A percentile compares a stretch with the other conserved stretches of the same genome.
These are phyloP conservation scores for Botia almorhae DNA, from an alignment of 2,797 vertebrate species.

Conservation along the genomic window DNA sequence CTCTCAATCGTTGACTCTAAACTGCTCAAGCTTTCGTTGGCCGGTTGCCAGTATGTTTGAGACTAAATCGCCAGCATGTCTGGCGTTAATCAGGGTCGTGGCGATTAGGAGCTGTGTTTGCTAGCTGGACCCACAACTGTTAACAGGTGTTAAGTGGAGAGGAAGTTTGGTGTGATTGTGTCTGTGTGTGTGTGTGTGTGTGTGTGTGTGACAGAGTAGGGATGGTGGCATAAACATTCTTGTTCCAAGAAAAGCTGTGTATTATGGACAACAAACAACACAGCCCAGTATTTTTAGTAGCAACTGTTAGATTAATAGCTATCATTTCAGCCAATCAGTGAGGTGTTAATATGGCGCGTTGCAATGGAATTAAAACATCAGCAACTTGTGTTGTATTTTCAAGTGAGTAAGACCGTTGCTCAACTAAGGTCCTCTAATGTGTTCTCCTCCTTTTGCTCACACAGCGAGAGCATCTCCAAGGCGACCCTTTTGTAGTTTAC, in stretches of 20 bases:
- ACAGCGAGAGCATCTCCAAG: constrained; percentile 25
- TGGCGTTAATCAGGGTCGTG: constrained; percentile 53
- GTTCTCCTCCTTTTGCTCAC: constrained; percentile 1
- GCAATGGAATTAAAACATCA: constrained; percentile 45
- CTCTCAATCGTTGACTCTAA: neutral
- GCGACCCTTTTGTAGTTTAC: constrained; percentile 25
- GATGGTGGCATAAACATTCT: constrained; percentile 35
- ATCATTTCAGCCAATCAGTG: constrained; percentile 10
- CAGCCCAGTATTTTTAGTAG: constrained; percentile 13
- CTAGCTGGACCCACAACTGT: constrained; percentile 40
- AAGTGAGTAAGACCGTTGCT: neutral
- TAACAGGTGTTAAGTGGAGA: constrained; percentile 53
- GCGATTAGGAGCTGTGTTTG: constrained; percentile 42
- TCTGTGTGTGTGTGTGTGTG: constrained; percentile 13
- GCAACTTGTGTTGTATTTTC: constrained; percentile 25
- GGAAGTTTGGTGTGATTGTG: neutral
- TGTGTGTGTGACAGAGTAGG: constrained; percentile 28
- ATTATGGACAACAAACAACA: constrained; percentile 14
- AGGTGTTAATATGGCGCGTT: neutral
- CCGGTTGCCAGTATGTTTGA: constrained; percentile 16
- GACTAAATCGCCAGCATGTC: constrained; percentile 47
- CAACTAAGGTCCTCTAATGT: constrained; percentile 14
- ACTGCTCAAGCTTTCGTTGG: neutral
- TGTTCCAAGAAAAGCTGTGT: constrained; percentile 24
- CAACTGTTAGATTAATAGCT: neutral